A percentile compares a stretch with the other conserved stretches of the same genome.
phyloP scores from a whole-genome alignment of 2,797 vertebrate species.

The Lemur catta region DNA sequence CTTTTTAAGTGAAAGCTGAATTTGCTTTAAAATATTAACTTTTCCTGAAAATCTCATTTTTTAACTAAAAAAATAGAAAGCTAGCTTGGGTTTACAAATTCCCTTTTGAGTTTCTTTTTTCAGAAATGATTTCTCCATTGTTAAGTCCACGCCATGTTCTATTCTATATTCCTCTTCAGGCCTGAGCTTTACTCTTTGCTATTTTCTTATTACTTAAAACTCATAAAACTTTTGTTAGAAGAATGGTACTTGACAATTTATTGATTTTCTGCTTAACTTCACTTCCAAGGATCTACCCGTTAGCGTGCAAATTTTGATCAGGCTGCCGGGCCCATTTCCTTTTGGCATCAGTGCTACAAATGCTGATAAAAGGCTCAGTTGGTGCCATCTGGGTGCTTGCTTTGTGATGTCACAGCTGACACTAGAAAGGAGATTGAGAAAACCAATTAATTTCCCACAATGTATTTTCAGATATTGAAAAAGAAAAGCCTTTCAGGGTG shows the following conservation, averaged over 20 bases:
- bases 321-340: neutral
- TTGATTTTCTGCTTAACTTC: constrained; percentile 29
- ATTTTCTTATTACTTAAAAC: constrained; percentile 27
- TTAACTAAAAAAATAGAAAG: neutral
- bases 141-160: neutral
- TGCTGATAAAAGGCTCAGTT: neutral
- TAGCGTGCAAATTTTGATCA: neutral
- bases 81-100: neutral
- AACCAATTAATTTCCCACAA: constrained; percentile 50
- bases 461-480: constrained; percentile 7
- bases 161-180: neutral
- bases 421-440: constrained; percentile 56
- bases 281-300: neutral
- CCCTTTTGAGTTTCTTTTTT: neutral
- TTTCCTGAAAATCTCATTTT: neutral
- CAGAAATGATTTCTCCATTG: constrained; percentile 7
- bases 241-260: neutral
- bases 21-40: constrained; percentile 12
- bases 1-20: constrained; percentile 1
- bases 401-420: constrained; percentile 57
- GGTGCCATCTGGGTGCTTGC: constrained; percentile 38
- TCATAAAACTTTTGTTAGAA: neutral
- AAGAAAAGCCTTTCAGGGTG: neutral
- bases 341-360: neutral
- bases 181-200: neutral